These are phyloP conservation scores for Caprella mutica DNA, from an alignment of 2,888 invertebrate species.

Conservation along the genomic window DNA sequence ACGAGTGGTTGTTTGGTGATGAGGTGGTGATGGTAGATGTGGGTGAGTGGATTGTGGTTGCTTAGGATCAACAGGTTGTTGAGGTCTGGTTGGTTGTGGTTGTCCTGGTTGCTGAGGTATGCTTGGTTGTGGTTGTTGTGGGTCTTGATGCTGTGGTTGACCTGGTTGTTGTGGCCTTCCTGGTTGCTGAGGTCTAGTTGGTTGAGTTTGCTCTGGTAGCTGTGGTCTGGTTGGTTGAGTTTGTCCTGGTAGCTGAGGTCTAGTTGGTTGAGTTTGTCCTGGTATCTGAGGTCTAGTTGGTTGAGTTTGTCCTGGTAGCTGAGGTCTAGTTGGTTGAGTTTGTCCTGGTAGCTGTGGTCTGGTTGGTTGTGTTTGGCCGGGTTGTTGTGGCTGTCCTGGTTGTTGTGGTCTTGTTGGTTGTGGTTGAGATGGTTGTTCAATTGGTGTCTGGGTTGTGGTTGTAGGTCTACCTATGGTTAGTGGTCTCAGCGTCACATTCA, in stretches of 20 bases:
- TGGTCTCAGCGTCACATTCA: too few species aligned
- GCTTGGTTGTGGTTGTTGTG: background rate
- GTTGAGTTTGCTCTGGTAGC: too few species aligned
- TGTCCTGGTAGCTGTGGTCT: too few species aligned
- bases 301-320: too few species aligned
- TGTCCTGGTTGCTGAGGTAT: background rate
- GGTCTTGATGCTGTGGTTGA: background rate
- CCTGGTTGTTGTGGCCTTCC: background rate
- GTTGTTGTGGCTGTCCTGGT: too few species aligned
- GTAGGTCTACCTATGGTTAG: too few species aligned
- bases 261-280: background rate
- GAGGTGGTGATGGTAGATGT: background rate
- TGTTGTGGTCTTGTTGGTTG: too few species aligned
- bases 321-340: too few species aligned
- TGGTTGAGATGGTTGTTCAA: too few species aligned
- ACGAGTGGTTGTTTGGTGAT: background rate
- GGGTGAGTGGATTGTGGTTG: background rate
- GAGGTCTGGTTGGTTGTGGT: background rate
- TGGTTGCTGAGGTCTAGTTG: background rate
- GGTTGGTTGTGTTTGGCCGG: too few species aligned
- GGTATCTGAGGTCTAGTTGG: too few species aligned
- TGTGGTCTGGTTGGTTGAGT: background rate
- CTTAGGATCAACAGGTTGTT: background rate
- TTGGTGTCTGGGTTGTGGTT: too few species aligned
- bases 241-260: background rate